A percentile compares a stretch with the other conserved stretches of the same genome.
Conservation (phyloP, 2,797 vertebrate species). For the Scyliorhinus canicula region DNA sequence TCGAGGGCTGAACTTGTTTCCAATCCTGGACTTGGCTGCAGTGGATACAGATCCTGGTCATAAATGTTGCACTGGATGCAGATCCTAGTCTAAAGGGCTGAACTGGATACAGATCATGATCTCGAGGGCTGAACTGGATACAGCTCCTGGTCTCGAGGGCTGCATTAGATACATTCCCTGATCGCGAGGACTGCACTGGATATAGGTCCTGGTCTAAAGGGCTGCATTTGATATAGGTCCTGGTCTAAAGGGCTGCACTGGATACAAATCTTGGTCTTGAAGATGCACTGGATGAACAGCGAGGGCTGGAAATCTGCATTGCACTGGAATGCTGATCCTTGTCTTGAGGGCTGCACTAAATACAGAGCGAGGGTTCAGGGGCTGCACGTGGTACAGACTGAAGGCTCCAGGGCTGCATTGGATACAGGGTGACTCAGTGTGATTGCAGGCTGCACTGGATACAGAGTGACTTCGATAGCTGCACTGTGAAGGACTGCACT, state of each 20-base stretch:
- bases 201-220: too few relatives aligned
- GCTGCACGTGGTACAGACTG: too few relatives aligned
- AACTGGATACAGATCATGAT: background rate
- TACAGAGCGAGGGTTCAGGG: background rate
- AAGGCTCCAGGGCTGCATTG: too few relatives aligned
- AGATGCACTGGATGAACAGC: background rate
- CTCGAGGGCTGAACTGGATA: background rate
- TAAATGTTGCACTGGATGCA: background rate
- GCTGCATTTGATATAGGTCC: too few relatives aligned
- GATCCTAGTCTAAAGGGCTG: background rate
- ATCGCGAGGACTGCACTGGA: background rate
- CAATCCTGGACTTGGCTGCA: background rate
- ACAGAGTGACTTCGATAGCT: background rate
- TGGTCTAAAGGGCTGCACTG: too few relatives aligned
- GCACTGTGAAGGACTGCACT: background rate
- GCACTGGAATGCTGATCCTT: too few relatives aligned
- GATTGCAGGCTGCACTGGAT: background rate
- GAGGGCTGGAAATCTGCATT: background rate
- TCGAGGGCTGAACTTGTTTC: background rate
- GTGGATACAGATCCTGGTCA: background rate
- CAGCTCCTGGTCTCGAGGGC: background rate
- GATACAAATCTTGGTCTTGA: too few relatives aligned
- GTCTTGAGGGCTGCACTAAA: background rate
- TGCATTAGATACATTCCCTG: background rate
- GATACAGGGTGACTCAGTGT: background rate